Evolutionary conservation across 1,140 invertebrate species (phyloP).

Genomic region (Rhynchophorus ferrugineus): DNA sequence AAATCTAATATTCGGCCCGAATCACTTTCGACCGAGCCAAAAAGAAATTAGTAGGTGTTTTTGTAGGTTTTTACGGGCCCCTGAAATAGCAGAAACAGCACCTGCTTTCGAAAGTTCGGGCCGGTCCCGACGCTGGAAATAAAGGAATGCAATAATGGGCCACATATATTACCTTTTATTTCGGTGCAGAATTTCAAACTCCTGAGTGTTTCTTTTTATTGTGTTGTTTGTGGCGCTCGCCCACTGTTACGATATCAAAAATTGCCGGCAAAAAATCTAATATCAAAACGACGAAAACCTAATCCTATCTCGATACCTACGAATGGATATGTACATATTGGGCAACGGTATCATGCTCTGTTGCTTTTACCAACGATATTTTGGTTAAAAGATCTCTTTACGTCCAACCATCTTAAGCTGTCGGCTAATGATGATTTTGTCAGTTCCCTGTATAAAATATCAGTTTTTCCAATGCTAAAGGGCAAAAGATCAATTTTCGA

Average conservation of each 20-base stretch:
- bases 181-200: constrained; percentile 2
- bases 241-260: background rate
- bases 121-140: constrained; percentile 1
- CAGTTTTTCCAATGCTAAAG: too few relatives aligned
- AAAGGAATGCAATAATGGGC: constrained; percentile 9
- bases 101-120: constrained; percentile 3
- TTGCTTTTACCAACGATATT: too few relatives aligned
- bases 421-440: too few relatives aligned
- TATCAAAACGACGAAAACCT: too few relatives aligned
- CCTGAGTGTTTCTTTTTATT: background rate
- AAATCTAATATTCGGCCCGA: constrained; percentile 1
- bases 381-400: too few relatives aligned
- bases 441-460: too few relatives aligned
- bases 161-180: constrained; percentile 9
- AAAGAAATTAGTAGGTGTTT: constrained; percentile 6
- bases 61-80: constrained; percentile 5
- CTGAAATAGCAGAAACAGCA: constrained; percentile 4
- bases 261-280: too few relatives aligned
- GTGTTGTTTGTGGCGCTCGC: background rate
- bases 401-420: too few relatives aligned
- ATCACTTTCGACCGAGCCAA: constrained; percentile 2
- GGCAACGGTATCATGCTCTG: too few relatives aligned
- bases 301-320: too few relatives aligned
- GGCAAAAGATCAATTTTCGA: too few relatives aligned
- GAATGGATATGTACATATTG: too few relatives aligned